phyloP scores from a whole-genome alignment of 64 coral and sea anemone genomes.

The Pocillopora verrucosa region DNA sequence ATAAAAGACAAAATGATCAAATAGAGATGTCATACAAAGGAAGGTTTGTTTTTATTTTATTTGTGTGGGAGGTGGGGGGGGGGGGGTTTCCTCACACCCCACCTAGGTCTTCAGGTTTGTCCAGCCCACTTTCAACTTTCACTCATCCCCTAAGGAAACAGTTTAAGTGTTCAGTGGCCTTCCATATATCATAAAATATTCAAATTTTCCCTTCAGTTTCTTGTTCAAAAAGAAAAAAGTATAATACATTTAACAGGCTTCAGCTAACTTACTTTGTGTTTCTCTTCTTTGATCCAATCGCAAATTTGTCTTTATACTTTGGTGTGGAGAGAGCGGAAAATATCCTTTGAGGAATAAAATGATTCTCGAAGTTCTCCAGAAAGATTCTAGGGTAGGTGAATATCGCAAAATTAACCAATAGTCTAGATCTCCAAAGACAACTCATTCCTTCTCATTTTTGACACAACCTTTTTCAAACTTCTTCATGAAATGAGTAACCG shows the following conservation, averaged over 20 bases:
- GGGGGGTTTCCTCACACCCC: no score
- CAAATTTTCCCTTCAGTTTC: no score
- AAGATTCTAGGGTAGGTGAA: background rate
- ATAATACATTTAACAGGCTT: no score
- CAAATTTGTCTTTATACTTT: constrained; percentile 24
- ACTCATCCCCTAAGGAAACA: no score
- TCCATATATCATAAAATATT: no score
- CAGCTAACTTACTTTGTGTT: background rate
- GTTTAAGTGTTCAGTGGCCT: no score
- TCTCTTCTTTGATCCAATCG: constrained; percentile 23
- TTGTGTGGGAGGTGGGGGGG: no score
- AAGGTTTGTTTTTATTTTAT: no score
- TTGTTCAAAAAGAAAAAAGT: no score
- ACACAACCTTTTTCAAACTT: no score
- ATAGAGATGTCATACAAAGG: background rate
- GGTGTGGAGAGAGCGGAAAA: background rate
- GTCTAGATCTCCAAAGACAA: background rate
- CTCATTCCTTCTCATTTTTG: background rate
- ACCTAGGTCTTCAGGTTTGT: no score
- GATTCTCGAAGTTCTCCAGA: background rate
- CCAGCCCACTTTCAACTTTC: no score
- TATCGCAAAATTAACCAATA: background rate
- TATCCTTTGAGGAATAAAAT: constrained; percentile 6
- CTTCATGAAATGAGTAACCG: background rate
- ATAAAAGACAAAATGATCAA: background rate